phyloP scores from a whole-genome alignment of 2,888 invertebrate species.

The Panzeria rudis region DNA sequence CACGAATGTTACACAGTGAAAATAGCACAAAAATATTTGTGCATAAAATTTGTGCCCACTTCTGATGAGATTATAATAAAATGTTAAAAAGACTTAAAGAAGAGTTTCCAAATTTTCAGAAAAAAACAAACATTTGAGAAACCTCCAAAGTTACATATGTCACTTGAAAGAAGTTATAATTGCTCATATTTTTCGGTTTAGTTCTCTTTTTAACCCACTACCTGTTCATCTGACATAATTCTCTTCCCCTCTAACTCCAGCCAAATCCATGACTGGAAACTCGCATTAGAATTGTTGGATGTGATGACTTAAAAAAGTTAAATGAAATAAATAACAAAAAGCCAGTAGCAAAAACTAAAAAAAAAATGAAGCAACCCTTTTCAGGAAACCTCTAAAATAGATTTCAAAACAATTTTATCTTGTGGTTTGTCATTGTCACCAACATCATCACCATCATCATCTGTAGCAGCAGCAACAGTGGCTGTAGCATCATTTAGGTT shows the following conservation, averaged over 20 bases:
- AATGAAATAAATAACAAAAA: constrained; percentile 32
- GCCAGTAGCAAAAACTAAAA: neutral
- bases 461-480: neutral
- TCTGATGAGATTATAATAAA: too few species aligned
- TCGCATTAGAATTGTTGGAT: neutral
- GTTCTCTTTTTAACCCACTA: neutral
- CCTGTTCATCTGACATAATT: neutral
- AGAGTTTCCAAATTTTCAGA: too few species aligned
- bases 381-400: constrained; percentile 62
- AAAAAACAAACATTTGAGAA: too few species aligned
- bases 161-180: neutral
- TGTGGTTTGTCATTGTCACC: constrained; percentile 64
- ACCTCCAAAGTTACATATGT: neutral
- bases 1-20: neutral
- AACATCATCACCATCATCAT: constrained; percentile 35
- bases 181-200: neutral
- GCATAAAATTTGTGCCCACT: neutral
- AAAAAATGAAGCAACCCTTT: constrained; percentile 32
- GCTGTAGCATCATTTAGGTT: constrained; percentile 19
- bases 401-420: constrained; percentile 68
- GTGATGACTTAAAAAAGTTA: constrained; percentile 10
- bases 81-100: too few species aligned
- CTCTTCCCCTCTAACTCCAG: neutral
- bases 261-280: constrained; percentile 22
- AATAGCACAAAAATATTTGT: neutral